Evolutionary conservation across 2,888 invertebrate genomes (phyloP), one percentile per base, ranked within the genome.

Genomic region (Cyaniris semiargus): DNA sequence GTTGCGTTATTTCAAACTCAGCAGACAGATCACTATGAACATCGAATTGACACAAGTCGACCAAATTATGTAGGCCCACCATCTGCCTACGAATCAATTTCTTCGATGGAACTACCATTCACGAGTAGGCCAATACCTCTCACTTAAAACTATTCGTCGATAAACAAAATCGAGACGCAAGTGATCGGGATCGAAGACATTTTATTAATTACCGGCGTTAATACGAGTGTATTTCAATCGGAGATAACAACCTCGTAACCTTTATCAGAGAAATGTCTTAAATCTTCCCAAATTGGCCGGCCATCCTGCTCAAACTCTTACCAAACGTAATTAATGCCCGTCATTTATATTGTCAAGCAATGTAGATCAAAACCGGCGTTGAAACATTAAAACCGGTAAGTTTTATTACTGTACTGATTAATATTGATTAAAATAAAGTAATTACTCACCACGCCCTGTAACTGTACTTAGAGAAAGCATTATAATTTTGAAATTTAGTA

Each of bases 291-390:
- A 74, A 74, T 74, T 74, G 75, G n/a, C 76, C 75, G 75, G 60
- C 77, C 71, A 78, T 74, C 44, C 60, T 18, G 66, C 31, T 72
- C 72, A 77, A 78, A 77, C 75, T 77, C 71, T 70, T 76, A 76
- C 75, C 70, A 71, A 58, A 74, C 38, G 74, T 80, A 80, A 79
- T 78, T 79, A 81, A 82, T 81, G 79, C 76, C 53, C 44, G 78
- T 76, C 77, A 80, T 81, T 80, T 82, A 81, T 74, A 74, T 81
- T 80, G 80, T 81, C 81, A 78, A 80, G 79, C 77, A 80, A 81
- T 83, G 79, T 82, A 80, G 81, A 81, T 80, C 76, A 78, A 66
- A 74, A 76, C 58, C 76, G 77, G 44, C 70, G 53, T 31, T 53
- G 56, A 76, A 66, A 27, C 56, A 70, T 53, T 58, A 21, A 75